Conservation (phyloP, 1,140 invertebrate species). For the Melitaea cinxia region DNA sequence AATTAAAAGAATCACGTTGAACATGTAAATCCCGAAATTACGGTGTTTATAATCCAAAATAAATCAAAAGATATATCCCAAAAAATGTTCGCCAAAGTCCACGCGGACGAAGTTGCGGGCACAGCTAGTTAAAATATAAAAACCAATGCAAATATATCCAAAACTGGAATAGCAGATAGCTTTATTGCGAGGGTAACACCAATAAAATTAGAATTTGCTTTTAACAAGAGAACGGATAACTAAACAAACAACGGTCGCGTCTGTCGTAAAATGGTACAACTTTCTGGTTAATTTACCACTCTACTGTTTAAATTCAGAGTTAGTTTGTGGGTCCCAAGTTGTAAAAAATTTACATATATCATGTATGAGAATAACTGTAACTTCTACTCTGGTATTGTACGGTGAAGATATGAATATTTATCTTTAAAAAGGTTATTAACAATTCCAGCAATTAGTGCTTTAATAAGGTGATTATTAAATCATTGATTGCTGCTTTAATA, state of each 20-base stretch:
- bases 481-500: no score
- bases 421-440: no score
- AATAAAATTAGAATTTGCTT: constrained; percentile 40
- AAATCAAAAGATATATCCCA: no score
- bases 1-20: no score
- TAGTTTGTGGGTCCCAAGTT: constrained; percentile 15
- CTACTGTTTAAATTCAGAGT: constrained; percentile 49
- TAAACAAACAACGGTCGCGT: constrained; percentile 43
- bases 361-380: not conserved
- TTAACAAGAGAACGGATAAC: constrained; percentile 36
- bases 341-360: constrained; percentile 1
- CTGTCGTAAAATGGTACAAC: constrained; percentile 43
- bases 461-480: no score
- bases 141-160: not conserved
- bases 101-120: no score
- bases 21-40: no score
- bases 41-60: no score
- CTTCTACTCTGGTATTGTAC: not conserved
- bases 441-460: no score
- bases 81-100: no score
- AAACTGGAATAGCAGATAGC: constrained; percentile 5
- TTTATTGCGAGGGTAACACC: constrained; percentile 18
- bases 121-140: no score
- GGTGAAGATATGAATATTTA: no score
- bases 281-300: constrained; percentile 47